A percentile compares a stretch with the other conserved stretches of the same genome.
Evolutionary conservation across 2,113 vertebrate species (phyloP).

Genomic region (Crotalus helleri): DNA sequence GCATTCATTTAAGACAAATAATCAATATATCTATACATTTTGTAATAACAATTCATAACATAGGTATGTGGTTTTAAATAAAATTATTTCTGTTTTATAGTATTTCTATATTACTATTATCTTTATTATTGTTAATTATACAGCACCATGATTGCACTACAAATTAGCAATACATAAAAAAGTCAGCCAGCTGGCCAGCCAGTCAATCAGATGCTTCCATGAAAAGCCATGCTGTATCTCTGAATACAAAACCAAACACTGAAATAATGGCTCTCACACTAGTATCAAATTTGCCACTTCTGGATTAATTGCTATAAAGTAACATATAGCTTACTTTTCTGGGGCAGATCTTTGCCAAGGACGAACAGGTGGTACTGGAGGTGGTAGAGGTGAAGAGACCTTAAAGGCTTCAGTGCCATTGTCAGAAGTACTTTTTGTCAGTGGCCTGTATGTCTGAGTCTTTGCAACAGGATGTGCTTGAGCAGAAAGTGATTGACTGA

Average conservation of each 20-base stretch:
- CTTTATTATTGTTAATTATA: background rate
- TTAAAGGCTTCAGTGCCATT: constrained; percentile 72
- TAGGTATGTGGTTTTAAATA: background rate
- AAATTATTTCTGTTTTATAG: background rate
- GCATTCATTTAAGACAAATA: background rate
- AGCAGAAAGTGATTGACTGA: constrained; percentile 69
- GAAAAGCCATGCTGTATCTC: background rate
- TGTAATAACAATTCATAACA: background rate
- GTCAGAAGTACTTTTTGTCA: constrained; percentile 88
- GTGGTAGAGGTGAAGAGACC: constrained; percentile 70
- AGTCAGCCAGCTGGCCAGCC: background rate
- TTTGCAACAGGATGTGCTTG: constrained; percentile 89
- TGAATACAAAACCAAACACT: background rate
- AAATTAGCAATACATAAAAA: background rate
- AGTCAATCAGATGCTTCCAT: background rate
- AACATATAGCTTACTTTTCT: constrained; percentile 77
- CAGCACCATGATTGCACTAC: background rate
- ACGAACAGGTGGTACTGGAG: constrained; percentile 82
- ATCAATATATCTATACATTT: background rate
- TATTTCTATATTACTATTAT: background rate
- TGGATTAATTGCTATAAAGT: background rate
- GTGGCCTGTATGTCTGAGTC: constrained; percentile 91
- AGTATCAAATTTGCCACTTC: background rate
- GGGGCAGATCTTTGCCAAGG: constrained; percentile 78
- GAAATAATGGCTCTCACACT: background rate